A percentile compares a stretch with the other conserved stretches of the same genome.
Evolutionary conservation across 2,888 invertebrate species (phyloP).

Genomic region (Drosophila birchii): DNA sequence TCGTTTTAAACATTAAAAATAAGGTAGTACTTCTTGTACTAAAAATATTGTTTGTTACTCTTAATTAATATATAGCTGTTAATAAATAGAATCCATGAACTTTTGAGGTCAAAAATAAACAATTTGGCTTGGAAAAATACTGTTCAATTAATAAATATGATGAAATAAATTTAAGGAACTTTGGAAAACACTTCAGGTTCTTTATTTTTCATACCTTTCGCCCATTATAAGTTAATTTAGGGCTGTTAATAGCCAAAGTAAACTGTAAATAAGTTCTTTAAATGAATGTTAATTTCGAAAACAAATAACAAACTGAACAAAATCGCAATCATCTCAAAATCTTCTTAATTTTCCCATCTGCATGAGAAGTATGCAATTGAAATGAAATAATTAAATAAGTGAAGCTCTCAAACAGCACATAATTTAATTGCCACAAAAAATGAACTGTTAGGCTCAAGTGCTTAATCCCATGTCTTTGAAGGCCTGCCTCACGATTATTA

Average conservation of each 20-base stretch:
- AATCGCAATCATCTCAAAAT: background rate
- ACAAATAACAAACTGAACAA: background rate
- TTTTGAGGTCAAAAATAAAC: background rate
- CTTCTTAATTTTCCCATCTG: background rate
- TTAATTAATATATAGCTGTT: constrained; percentile 13
- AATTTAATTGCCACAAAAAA: constrained; percentile 1
- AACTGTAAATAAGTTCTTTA: background rate
- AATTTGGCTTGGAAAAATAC: constrained; percentile 3
- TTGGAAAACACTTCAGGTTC: background rate
- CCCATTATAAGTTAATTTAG: background rate
- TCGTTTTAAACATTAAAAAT: background rate
- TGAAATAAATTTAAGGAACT: background rate
- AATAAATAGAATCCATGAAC: background rate
- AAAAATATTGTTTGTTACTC: background rate
- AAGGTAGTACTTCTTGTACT: background rate
- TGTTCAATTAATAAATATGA: background rate
- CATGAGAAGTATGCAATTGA: background rate
- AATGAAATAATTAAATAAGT: constrained; percentile 9
- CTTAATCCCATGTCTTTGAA: constrained; percentile 18
- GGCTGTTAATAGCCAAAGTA: constrained; percentile 2
- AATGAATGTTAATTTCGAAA: background rate
- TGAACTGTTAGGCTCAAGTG: constrained; percentile 16
- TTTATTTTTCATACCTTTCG: background rate
- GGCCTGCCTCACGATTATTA: constrained; percentile 21
- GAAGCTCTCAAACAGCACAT: background rate